Base-by-base conservation (phyloP, 2,888 invertebrate species). In the Mongoloraphidia duomilia region DNA sequence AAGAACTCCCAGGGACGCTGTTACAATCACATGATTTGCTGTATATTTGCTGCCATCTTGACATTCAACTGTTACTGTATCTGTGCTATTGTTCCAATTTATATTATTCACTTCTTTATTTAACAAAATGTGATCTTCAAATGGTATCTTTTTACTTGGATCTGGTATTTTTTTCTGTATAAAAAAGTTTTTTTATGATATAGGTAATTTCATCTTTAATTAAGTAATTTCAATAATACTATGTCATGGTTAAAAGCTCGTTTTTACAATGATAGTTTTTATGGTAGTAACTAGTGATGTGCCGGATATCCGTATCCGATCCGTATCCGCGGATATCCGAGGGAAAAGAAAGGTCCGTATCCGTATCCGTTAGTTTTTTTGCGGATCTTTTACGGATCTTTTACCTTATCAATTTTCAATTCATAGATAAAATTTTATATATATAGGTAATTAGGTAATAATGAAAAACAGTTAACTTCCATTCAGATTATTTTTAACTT, bases 1-100 rank as follows among this genome's bases (percentile, higher is more conserved):
- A 12, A 86, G 64, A 0, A 81, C 81, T 0, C 84, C 86, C 0
- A 86, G 61, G 0, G 85, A 80, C 0, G 76, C 69, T 0, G 86
- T 85, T 1, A 82, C 67, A 34, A 87, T 75, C 1, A 81, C 79
- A 57, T 78, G 77, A 55, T 77, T 75, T 1, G 80, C 79, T 17
- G 58, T 61, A 54, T 73, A 79, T 0, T 57, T 54, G 1, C 67
- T 59, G 0, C 77, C 79, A 58, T 79, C 77, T 14, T 61, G 60
- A 54, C 75, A 76, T 0, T 58, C 57, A 1, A 79, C 71, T 17
- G 55, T 56, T 0, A 74, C 72, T 46, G 36, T 49, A 2, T 66
- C 59, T 1, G 70, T 42, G 17, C 54, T 52, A 39, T 55, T 45
- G 43, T 59, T 57, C 65, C 63, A 65, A 2, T 55, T 39, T 35